phyloP scores from a whole-genome alignment of 2,888 invertebrate genomes.

The Eilema depressum region DNA sequence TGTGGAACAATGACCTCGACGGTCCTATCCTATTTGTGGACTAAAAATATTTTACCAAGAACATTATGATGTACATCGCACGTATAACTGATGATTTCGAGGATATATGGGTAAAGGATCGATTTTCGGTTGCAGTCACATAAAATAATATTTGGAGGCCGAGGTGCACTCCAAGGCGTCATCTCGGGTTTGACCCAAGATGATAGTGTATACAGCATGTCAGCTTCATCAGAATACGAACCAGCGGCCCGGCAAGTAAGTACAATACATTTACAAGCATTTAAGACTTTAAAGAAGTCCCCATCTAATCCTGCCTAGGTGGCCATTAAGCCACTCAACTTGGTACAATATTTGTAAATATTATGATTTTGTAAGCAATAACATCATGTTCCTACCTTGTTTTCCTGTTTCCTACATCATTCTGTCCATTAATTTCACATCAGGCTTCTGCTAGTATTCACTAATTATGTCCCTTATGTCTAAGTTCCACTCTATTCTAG shows the following conservation, averaged over 20 bases:
- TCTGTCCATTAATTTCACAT: slow-evolving; percentile 28
- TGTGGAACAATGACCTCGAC: slow-evolving; percentile 84
- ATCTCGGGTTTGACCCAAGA: slow-evolving; percentile 86
- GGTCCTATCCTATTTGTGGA: slow-evolving; percentile 80
- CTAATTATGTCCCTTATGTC: slow-evolving; percentile 1
- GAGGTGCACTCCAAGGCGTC: slow-evolving; percentile 81
- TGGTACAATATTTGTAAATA: slow-evolving; percentile 47
- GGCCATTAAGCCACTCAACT: slow-evolving; percentile 36
- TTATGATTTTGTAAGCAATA: slow-evolving; percentile 52
- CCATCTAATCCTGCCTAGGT: slow-evolving; percentile 32
- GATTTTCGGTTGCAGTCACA: slow-evolving; percentile 85
- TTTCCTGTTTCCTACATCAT: slow-evolving; percentile 35
- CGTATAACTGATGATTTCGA: slow-evolving; percentile 67
- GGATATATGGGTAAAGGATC: slow-evolving; percentile 77
- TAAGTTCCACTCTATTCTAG: slow-evolving; percentile 21
- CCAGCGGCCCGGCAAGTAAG: slow-evolving; percentile 85
- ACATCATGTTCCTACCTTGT: slow-evolving; percentile 41
- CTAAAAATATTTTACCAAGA: slow-evolving; percentile 82
- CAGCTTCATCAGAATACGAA: slow-evolving; percentile 85
- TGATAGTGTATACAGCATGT: slow-evolving; percentile 86
- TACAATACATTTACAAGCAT: slow-evolving; percentile 52
- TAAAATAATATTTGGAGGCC: slow-evolving; percentile 82
- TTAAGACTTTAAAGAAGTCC: slow-evolving; percentile 26
- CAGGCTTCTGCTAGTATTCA: slow-evolving; percentile 21
- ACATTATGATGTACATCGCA: slow-evolving; percentile 72